phyloP scores from a whole-genome alignment of 1,140 invertebrate species.

The Cherax quadricarinatus region DNA sequence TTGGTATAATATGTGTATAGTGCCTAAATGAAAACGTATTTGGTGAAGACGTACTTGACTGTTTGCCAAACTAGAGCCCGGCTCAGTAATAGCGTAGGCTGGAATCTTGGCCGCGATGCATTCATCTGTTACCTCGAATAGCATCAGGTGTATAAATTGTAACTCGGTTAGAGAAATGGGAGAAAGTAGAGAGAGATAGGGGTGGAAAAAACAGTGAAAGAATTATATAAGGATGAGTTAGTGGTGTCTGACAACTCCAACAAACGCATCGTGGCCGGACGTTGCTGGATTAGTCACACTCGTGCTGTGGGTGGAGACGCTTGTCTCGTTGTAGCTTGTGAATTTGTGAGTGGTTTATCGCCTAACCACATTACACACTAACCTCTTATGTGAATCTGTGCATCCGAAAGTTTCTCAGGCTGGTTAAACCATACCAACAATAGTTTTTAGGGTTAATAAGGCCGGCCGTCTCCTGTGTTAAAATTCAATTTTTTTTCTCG shows the following conservation, averaged over 20 bases:
- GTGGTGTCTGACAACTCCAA: not conserved
- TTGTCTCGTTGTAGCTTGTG: not conserved
- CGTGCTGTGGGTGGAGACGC: not conserved
- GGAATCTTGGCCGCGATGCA: too few relatives aligned
- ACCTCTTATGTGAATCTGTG: not conserved
- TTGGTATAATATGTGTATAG: too few relatives aligned
- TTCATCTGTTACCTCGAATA: not conserved
- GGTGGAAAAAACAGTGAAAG: not conserved
- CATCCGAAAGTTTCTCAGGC: not conserved
- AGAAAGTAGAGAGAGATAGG: not conserved
- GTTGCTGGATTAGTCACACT: not conserved
- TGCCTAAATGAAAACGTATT: too few relatives aligned
- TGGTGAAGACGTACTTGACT: too few relatives aligned
- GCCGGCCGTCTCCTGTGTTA: not conserved
- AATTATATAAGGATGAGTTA: not conserved
- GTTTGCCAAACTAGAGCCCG: too few relatives aligned
- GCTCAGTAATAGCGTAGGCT: too few relatives aligned
- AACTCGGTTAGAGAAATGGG: not conserved
- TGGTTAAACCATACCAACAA: not conserved
- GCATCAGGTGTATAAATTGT: not conserved
- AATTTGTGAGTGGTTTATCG: not conserved
- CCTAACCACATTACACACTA: not conserved
- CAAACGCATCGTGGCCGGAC: not conserved
- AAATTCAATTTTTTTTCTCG: not conserved
- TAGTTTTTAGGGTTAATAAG: not conserved